A percentile compares a stretch with the other conserved stretches of the same genome.
Conservation (phyloP, 1,140 invertebrate genomes). For the Zaprionus vittiger region DNA sequence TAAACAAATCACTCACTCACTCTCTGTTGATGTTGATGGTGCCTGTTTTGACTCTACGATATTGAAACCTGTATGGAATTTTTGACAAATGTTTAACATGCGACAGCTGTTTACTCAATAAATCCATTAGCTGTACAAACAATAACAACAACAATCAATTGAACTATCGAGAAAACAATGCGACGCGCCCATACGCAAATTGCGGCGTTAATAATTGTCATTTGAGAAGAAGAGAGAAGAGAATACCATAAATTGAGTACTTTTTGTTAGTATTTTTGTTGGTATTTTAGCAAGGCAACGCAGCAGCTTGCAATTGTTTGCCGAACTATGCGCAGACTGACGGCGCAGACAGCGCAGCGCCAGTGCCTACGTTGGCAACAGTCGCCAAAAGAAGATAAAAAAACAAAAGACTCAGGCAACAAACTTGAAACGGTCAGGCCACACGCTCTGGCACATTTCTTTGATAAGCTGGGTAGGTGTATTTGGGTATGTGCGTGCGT, state of each 20-base stretch:
- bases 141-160: conserved; percentile 33
- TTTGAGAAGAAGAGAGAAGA: no score
- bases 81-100: conserved; percentile 77
- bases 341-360: conserved; percentile 71
- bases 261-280: neutral
- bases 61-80: conserved; percentile 69
- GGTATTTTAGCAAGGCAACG: neutral
- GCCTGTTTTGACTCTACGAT: neutral
- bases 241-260: neutral
- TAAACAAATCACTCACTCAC: conserved; percentile 28
- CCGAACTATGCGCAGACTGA: conserved; percentile 23
- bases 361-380: conserved; percentile 67
- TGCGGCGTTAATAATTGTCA: conserved; percentile 64
- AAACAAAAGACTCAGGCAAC: conserved; percentile 75
- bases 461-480: conserved; percentile 53
- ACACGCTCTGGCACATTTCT: conserved; percentile 68
- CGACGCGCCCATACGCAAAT: conserved; percentile 56
- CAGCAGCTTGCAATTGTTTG: conserved; percentile 26
- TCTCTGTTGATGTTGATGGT: conserved; percentile 17
- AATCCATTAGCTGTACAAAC: conserved; percentile 79
- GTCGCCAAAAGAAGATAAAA: conserved; percentile 9
- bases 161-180: conserved; percentile 62
- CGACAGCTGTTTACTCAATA: conserved; percentile 80
- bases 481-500: conserved; percentile 11
- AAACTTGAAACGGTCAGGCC: conserved; percentile 63